phyloP scores from a whole-genome alignment of 1,140 invertebrate genomes.

The Phymorhynchus buccinoides region DNA sequence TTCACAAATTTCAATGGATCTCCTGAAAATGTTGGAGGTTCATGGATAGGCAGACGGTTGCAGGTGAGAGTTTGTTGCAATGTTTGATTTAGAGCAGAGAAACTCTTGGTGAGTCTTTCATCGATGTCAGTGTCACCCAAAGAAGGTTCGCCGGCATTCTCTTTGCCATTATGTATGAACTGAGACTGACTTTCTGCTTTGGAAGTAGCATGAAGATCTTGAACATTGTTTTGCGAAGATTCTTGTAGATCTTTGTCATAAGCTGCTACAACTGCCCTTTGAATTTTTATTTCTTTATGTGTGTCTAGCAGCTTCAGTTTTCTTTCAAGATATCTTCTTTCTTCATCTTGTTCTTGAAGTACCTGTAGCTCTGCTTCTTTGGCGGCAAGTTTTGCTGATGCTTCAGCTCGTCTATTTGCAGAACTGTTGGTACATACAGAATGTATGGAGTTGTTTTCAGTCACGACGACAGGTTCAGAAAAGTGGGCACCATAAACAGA shows the following conservation, averaged over 20 bases:
- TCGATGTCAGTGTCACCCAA: too few relatives aligned
- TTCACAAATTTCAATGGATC: too few relatives aligned
- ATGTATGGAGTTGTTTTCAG: background rate
- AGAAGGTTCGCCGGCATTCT: too few relatives aligned
- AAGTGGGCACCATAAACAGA: background rate
- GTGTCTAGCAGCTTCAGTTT: background rate
- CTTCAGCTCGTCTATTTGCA: background rate
- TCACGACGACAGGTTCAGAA: too few relatives aligned
- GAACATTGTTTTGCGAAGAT: too few relatives aligned
- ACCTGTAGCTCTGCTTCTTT: too few relatives aligned
- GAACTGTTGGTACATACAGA: too few relatives aligned
- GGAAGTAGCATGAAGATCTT: too few relatives aligned
- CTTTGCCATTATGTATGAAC: too few relatives aligned
- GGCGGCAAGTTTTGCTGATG: background rate
- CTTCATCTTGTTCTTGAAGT: background rate
- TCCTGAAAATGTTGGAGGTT: background rate
- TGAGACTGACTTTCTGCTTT: too few relatives aligned
- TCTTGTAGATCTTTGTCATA: background rate
- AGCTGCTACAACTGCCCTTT: background rate
- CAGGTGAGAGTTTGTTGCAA: background rate
- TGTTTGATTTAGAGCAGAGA: background rate
- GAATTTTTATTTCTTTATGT: background rate
- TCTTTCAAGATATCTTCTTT: too few relatives aligned
- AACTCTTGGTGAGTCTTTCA: background rate
- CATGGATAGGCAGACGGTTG: background rate